phyloP scores from a whole-genome alignment of 2,888 invertebrate genomes.

The Lasioglossum oenotherae region DNA sequence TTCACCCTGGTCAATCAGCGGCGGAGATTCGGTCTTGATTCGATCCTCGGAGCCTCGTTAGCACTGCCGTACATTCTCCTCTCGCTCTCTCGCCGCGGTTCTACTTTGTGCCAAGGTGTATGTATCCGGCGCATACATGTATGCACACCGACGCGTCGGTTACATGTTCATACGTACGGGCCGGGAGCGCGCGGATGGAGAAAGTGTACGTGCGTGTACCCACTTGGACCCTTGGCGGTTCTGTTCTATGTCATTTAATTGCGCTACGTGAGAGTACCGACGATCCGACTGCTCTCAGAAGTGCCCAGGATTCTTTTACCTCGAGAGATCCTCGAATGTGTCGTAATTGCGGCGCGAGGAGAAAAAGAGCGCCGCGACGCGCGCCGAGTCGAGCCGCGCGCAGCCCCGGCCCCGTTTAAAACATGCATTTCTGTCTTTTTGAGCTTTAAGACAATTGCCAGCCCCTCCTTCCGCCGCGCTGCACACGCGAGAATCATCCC shows the following conservation, averaged over 20 bases:
- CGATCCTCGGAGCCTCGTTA: constrained; percentile 78
- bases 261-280: constrained; percentile 51
- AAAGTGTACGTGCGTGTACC: constrained; percentile 54
- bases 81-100: constrained; percentile 14
- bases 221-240: constrained; percentile 57
- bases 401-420: constrained; percentile 36
- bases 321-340: constrained; percentile 57
- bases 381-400: neutral
- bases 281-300: constrained; percentile 45
- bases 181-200: neutral
- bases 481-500: constrained; percentile 33
- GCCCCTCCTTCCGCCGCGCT: neutral
- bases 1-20: constrained; percentile 74
- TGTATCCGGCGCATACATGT: neutral
- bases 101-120: constrained; percentile 36
- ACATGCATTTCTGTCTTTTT: constrained; percentile 51
- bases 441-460: constrained; percentile 54
- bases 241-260: constrained; percentile 66
- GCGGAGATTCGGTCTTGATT: constrained; percentile 77
- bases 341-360: constrained; percentile 47
- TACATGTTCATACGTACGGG: constrained; percentile 6
- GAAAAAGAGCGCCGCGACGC: neutral
- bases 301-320: constrained; percentile 52
- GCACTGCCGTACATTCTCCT: constrained; percentile 63
- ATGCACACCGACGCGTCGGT: neutral